Base-by-base conservation (phyloP, 2,797 vertebrate species). In the Pempheris klunzingeri region DNA sequence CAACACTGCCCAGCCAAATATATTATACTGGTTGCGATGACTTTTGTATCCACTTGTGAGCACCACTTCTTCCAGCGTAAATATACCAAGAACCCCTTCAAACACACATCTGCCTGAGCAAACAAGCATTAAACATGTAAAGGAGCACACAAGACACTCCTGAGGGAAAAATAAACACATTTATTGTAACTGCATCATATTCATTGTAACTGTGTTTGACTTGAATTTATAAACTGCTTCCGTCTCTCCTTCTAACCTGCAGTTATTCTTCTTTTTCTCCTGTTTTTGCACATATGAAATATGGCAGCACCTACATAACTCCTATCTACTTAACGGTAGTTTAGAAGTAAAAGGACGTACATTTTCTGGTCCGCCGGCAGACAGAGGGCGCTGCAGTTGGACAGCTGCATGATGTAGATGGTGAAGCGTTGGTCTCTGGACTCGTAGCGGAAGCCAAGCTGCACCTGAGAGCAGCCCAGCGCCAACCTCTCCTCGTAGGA, bases 391-490 rank as follows among this genome's bases (percentile, higher is more conserved):
- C 94, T 83, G 76, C 96, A 95, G 89, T 97, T 97, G 86, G 91
- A 95, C 57, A 99, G 93, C 90, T 97, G 97, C 87, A 97, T 93
- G 81, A 99, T 82, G 63, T 94, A 92, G 89, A 99, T 84, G 1
- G 96, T 96, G 91, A 99, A 99, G 24, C 96, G 96, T 53, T 95
- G 96, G 78, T 96, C 97, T 91, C 96, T 96, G 53, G 95, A 94
- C 80, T 99, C 96, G 4, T 97, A 98, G 92, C 96, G 96, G 92
- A 98, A 96, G 49, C 96, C 95, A 57, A 99, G 94, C 87, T 98
- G 96, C 81, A 98, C 94, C 93, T 96, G 97, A 72, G 97, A 90
- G 54, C 96, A 95, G 83, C 94, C 93, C 17, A 36, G 81, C 0
- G 85, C 83, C 64, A 95, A 90, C 1, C 92, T 65, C 55, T 98